A percentile compares a stretch with the other conserved stretches of the same genome.
Evolutionary conservation across 2,113 vertebrate genomes (phyloP).

Genomic region (Salminus brasiliensis): DNA sequence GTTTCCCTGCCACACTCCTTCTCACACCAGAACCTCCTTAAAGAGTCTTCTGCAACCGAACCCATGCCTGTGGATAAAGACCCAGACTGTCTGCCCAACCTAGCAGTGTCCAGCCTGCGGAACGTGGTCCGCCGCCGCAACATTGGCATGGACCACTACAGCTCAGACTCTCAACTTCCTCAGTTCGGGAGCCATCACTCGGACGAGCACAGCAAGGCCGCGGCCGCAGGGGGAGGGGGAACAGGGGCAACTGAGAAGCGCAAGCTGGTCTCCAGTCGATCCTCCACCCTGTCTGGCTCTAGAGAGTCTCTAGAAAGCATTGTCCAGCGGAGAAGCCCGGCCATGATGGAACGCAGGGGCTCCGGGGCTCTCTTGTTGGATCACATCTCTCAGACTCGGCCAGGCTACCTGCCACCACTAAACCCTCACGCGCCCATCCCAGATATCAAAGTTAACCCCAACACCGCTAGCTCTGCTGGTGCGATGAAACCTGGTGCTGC

Average conservation of each 20-base stretch:
- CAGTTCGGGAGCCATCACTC: conserved; percentile 63
- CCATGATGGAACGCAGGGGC: conserved; percentile 74
- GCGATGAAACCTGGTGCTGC: conserved; percentile 53
- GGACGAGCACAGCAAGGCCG: conserved; percentile 50
- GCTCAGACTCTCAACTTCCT: conserved; percentile 84
- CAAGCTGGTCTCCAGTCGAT: conserved; percentile 75
- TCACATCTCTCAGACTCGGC: conserved; percentile 75
- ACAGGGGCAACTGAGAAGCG: conserved; percentile 72
- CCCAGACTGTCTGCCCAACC: conserved; percentile 67
- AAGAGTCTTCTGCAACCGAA: conserved; percentile 56
- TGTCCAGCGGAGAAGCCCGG: conserved; percentile 66
- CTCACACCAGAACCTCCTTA: conserved; percentile 73
- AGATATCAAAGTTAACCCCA: conserved; percentile 69
- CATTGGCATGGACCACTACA: conserved; percentile 83
- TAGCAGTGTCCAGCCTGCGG: conserved; percentile 80
- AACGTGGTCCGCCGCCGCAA: conserved; percentile 80
- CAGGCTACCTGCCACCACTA: conserved; percentile 86
- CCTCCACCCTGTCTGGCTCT: conserved; percentile 73
- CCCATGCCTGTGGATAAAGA: conserved; percentile 67
- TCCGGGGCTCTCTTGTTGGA: conserved; percentile 79
- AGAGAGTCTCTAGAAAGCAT: conserved; percentile 78
- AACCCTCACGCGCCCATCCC: conserved; percentile 78
- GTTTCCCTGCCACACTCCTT: conserved; percentile 68
- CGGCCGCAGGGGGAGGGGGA: conserved; percentile 51
- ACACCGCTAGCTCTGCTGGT: conserved; percentile 52